Percentiles rank a stretch among this genome's conserved stretches.
These are phyloP conservation scores for Enteromius fasciolatus DNA, from an alignment of 2,797 vertebrate species.

Conservation along the genomic window DNA sequence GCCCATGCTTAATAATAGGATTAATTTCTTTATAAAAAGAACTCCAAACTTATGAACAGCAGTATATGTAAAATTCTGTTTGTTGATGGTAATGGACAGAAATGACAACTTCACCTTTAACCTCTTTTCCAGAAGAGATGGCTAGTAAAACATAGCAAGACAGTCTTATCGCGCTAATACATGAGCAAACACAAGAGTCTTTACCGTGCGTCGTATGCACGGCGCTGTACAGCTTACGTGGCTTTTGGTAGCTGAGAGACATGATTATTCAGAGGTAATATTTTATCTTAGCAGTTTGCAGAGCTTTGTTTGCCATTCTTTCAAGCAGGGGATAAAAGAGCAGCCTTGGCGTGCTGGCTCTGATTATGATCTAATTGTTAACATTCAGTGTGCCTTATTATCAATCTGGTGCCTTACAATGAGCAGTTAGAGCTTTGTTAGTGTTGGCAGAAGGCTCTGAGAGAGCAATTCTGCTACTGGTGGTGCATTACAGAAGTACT, in stretches of 20 bases:
- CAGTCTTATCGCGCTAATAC: conserved; percentile 71
- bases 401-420: conserved; percentile 67
- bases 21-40: neutral
- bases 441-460: conserved; percentile 64
- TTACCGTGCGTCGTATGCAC: conserved; percentile 64
- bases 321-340: conserved; percentile 91
- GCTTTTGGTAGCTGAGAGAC: conserved; percentile 75
- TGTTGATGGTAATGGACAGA: neutral
- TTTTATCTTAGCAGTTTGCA: conserved; percentile 81
- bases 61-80: neutral
- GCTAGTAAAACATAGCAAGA: conserved; percentile 49
- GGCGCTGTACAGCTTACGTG: conserved; percentile 65
- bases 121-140: conserved; percentile 16
- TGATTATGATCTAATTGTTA: conserved; percentile 94
- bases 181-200: conserved; percentile 76
- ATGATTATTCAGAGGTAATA: conserved; percentile 74
- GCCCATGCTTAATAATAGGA: neutral
- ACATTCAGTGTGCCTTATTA: conserved; percentile 77
- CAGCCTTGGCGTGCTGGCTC: conserved; percentile 84
- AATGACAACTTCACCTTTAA: conserved; percentile 9
- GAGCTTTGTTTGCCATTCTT: conserved; percentile 90
- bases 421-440: conserved; percentile 73
- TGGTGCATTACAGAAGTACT: conserved; percentile 79
- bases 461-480: conserved; percentile 71
- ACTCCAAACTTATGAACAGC: neutral